Percentiles rank a stretch among this genome's conserved stretches.
Evolutionary conservation across 1,140 invertebrate species (phyloP).

Genomic region (Hydropsyche tenuis): DNA sequence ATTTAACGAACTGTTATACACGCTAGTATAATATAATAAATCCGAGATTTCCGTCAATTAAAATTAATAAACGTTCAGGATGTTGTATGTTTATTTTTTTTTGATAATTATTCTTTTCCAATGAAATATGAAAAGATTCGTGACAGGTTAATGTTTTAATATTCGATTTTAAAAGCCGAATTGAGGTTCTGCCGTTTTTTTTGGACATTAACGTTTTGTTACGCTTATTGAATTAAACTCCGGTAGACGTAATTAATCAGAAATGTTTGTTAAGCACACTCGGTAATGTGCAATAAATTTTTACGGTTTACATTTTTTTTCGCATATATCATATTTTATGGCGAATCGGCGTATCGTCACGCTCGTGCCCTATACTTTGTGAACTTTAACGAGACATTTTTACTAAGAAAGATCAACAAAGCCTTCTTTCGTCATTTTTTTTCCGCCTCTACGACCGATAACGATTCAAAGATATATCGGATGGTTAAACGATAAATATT

Average conservation of each 20-base stretch:
- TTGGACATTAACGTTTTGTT: constrained; percentile 9
- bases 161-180: too few species aligned
- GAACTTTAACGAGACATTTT: constrained; percentile 8
- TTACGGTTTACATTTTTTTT: constrained; percentile 10
- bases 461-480: constrained; percentile 12
- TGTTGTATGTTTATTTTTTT: too few species aligned
- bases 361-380: not conserved
- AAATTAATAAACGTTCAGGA: too few species aligned
- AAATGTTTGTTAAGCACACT: not conserved
- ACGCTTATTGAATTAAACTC: constrained; percentile 1
- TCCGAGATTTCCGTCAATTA: too few species aligned
- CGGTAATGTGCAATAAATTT: constrained; percentile 11
- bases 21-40: too few species aligned
- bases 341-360: not conserved
- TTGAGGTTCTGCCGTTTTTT: not conserved
- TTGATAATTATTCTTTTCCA: too few species aligned
- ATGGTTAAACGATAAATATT: not conserved
- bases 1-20: too few species aligned
- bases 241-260: not conserved
- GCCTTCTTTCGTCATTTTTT: not conserved
- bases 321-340: not conserved
- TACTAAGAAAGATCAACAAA: not conserved
- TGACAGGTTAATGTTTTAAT: too few species aligned
- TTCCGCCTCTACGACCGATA: not conserved
- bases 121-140: too few species aligned